Evolutionary conservation across 2,888 invertebrate genomes (phyloP).

Genomic region (Papilio gigon): DNA sequence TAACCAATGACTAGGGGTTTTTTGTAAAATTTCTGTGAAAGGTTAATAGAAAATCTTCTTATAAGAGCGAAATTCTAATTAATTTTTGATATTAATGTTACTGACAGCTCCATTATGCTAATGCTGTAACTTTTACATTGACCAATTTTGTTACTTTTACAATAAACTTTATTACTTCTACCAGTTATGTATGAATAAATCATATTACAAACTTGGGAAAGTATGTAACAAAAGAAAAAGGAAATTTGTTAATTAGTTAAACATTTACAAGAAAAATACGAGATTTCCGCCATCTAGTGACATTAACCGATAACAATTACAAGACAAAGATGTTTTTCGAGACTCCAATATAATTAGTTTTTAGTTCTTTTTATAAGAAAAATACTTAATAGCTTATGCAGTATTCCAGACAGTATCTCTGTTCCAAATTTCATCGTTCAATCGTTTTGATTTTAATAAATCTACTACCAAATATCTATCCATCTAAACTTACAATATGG

Average conservation of each 20-base stretch:
- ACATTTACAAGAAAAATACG: background rate
- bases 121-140: background rate
- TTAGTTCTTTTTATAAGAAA: no score
- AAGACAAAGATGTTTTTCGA: background rate
- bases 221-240: background rate
- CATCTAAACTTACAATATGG: no score
- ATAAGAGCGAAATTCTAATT: slow-evolving; percentile 5
- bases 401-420: no score
- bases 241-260: background rate
- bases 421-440: no score
- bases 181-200: background rate
- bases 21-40: background rate
- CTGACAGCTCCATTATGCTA: slow-evolving; percentile 20
- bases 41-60: slow-evolving; percentile 19
- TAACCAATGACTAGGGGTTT: slow-evolving; percentile 12
- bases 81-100: slow-evolving; percentile 27
- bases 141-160: slow-evolving; percentile 6
- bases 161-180: slow-evolving; percentile 5
- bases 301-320: background rate
- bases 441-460: no score
- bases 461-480: no score
- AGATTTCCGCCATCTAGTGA: background rate
- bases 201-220: background rate
- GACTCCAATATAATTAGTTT: background rate
- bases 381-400: no score